phyloP scores from a whole-genome alignment of 2,888 invertebrate species.

The Drosophila flavopinicola region DNA sequence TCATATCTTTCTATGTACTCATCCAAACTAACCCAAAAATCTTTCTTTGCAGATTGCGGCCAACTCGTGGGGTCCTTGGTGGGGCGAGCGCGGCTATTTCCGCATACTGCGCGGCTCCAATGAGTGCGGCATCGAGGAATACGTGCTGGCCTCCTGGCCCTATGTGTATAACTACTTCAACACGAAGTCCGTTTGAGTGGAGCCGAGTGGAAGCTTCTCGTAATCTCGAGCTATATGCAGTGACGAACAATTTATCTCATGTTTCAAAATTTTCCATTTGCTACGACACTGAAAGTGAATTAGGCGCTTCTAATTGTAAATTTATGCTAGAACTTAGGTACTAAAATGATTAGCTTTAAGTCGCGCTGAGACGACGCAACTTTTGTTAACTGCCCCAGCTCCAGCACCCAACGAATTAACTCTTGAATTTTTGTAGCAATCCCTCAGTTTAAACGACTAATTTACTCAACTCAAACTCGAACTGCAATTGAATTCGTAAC shows the following conservation, averaged over 20 bases:
- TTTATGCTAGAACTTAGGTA: conserved; percentile 72
- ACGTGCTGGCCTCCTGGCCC: conserved; percentile 92
- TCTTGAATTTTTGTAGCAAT: conserved; percentile 10
- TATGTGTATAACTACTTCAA: conserved; percentile 82
- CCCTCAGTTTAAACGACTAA: conserved; percentile 29
- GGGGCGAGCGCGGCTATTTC: conserved; percentile 97
- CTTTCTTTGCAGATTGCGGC: conserved; percentile 89
- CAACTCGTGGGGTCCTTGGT: conserved; percentile 96
- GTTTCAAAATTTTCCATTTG: conserved; percentile 68
- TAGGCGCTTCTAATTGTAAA: conserved; percentile 76
- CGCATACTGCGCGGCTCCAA: conserved; percentile 92
- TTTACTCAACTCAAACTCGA: conserved; percentile 35
- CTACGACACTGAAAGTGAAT: conserved; percentile 72
- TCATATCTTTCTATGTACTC: no score
- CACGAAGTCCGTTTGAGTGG: conserved; percentile 53
- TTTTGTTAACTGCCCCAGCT: conserved; percentile 53
- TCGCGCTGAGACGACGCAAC: conserved; percentile 53
- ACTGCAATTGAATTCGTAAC: conserved; percentile 36
- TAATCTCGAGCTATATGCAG: conserved; percentile 64
- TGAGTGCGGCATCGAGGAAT: conserved; percentile 95
- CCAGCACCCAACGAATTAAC: conserved; percentile 31
- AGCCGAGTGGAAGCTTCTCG: conserved; percentile 9
- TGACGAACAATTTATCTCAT: conserved; percentile 72
- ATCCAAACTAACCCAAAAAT: no score
- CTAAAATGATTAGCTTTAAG: conserved; percentile 75